phyloP scores from a whole-genome alignment of 2,797 vertebrate genomes.

The Pipistrellus pygmaeus region DNA sequence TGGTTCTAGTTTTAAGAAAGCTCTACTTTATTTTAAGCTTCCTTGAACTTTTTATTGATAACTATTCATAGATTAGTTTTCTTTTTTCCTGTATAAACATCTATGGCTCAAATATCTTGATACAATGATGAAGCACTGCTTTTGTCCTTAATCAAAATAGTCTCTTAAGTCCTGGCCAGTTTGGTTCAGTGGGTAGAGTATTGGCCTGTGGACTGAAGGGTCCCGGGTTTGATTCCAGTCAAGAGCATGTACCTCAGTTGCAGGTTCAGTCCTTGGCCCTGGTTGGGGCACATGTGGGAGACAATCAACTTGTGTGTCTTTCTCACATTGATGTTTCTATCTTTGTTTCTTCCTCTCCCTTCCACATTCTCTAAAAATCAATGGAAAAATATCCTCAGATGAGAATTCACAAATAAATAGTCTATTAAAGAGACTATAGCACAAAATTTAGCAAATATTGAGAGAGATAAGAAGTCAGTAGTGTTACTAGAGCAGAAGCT shows the following conservation, averaged over 20 bases:
- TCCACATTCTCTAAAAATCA: no score
- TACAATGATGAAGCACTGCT: slow-evolving; percentile 1
- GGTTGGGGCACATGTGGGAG: no score
- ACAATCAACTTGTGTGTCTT: no score
- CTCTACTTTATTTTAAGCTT: neutral
- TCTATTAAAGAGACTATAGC: neutral
- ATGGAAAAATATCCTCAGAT: no score
- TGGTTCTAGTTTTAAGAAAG: neutral
- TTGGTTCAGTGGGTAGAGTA: no score
- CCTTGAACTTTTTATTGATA: slow-evolving; percentile 29
- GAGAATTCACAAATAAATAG: no score
- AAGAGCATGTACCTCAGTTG: no score
- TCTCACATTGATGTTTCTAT: no score
- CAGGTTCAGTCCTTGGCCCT: no score
- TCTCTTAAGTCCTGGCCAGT: neutral
- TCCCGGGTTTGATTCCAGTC: no score
- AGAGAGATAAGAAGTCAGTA: neutral
- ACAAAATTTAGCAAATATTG: neutral
- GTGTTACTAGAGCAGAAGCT: neutral
- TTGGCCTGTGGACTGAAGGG: no score
- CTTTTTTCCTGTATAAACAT: slow-evolving; percentile 51
- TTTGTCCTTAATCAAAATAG: neutral
- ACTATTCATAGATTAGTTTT: slow-evolving; percentile 26
- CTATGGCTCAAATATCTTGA: neutral
- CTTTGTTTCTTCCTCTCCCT: no score